Conservation (phyloP, 1,140 invertebrate species). For the Drosophila orosa region DNA sequence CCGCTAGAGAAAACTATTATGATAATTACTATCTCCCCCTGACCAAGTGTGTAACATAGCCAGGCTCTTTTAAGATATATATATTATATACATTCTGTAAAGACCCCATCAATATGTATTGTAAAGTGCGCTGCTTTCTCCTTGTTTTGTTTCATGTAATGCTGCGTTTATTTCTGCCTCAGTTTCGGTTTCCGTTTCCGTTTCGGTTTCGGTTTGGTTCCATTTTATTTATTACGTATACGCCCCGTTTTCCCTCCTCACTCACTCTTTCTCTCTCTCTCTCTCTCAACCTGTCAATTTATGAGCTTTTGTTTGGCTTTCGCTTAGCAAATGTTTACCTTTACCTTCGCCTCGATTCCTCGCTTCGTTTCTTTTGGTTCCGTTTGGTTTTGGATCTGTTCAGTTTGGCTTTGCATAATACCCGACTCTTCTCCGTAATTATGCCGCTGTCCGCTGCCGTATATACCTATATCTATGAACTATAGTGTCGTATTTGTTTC, state of each 20-base stretch:
- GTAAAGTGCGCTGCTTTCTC: constrained; percentile 75
- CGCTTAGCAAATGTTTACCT: constrained; percentile 80
- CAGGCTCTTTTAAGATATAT: constrained; percentile 62
- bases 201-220: constrained; percentile 26
- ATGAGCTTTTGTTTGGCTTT: constrained; percentile 81
- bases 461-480: constrained; percentile 37
- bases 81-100: constrained; percentile 46
- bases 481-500: constrained; percentile 57
- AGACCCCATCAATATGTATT: constrained; percentile 56
- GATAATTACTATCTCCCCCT: constrained; percentile 5
- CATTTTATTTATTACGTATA: constrained; percentile 61
- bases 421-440: constrained; percentile 53
- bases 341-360: constrained; percentile 41
- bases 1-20: constrained; percentile 44
- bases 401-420: constrained; percentile 59
- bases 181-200: constrained; percentile 34
- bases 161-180: constrained; percentile 39
- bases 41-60: constrained; percentile 62
- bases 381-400: constrained; percentile 30
- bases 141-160: constrained; percentile 36
- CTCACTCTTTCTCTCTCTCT: constrained; percentile 50
- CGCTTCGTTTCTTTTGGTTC: constrained; percentile 34
- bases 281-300: constrained; percentile 63
- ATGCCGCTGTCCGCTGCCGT: constrained; percentile 22
- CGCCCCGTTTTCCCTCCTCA: constrained; percentile 73